Evolutionary conservation across 2,797 vertebrate genomes (phyloP), one percentile per base, ranked within the genome.

Genomic region (Arrhamphus sclerolepis): DNA sequence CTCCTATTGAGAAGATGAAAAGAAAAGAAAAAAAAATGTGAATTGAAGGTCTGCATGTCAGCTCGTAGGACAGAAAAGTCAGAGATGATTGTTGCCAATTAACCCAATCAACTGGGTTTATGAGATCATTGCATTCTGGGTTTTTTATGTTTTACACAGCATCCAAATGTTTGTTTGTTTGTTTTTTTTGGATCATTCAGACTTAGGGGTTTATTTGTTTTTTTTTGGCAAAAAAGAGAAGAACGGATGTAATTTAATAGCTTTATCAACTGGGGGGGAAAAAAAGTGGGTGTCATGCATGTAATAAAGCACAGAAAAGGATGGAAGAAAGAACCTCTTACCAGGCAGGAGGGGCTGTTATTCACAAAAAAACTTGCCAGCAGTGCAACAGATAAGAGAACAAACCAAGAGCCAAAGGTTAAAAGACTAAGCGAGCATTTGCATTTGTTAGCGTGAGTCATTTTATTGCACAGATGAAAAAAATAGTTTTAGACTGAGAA

Each of bases 1-100:
- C 92, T 96, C 95, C 97, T 99, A 89, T 75, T 79, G 89, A 88
- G 84, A 85, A 90, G 91, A 89, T 87, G 88, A 89, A 89, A 57
- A n/a, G n/a, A n/a, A n/a, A n/a, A n/a, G n/a, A n/a, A n/a, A n/a
- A n/a, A 86, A 29, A 11, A 9, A 13, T 13, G 13, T 8, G 6
- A 34, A 10, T 11, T 11, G 2, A 13, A 34, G 8, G 8, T 10
- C 31, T 10, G 8, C 28, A 29, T 7, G 28, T 29, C 6, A 9
- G 6, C 9, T 34, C 31, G 31, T 11, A 9, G 13, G 24, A 26
- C 24, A 26, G 24, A 26, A 26, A 26, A 26, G 24, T 26, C 24
- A 26, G n/a, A n/a, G n/a, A n/a, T n/a, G n/a, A n/a, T n/a, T n/a
- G n/a, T n/a, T n/a, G n/a, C n/a, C n/a, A n/a, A n/a, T n/a, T n/a